phyloP scores from a whole-genome alignment of 2,888 invertebrate species.

The Oscheius sp. region DNA sequence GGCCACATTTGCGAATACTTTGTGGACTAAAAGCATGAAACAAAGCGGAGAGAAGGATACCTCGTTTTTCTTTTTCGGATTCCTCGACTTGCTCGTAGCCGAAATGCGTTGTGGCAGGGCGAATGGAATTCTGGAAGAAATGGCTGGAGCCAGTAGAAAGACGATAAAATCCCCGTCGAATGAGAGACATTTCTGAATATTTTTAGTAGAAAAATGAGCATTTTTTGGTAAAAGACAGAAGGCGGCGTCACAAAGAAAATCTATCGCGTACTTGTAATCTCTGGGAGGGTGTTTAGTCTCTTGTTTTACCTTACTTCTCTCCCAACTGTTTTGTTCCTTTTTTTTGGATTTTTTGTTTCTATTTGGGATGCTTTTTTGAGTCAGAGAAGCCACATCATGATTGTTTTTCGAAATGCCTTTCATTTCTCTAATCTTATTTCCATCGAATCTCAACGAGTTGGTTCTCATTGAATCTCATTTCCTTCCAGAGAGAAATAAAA shows the following conservation, averaged over 20 bases:
- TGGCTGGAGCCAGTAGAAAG: no score
- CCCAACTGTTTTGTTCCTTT: background rate
- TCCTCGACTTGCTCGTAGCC: constrained; percentile 64
- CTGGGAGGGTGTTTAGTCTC: no score
- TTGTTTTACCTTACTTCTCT: background rate
- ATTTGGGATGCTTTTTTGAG: no score
- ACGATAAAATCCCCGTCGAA: background rate
- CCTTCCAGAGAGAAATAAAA: no score
- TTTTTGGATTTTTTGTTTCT: background rate
- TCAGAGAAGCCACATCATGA: no score
- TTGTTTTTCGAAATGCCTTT: no score
- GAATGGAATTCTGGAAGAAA: background rate
- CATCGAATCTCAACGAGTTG: no score
- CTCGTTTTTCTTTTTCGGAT: constrained; percentile 61
- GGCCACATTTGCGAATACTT: constrained; percentile 93
- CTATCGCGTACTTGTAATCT: no score
- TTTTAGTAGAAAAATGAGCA: background rate
- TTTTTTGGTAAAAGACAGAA: no score
- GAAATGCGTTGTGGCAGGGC: constrained; percentile 60
- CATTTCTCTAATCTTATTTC: no score
- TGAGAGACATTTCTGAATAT: background rate
- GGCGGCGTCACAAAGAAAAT: no score
- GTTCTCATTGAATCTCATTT: no score
- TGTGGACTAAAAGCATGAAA: constrained; percentile 76
- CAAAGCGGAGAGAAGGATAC: constrained; percentile 31